A percentile compares a stretch with the other conserved stretches of the same genome.
Evolutionary conservation across 1,140 invertebrate species (phyloP).

Genomic region (Drosophila bocqueti): DNA sequence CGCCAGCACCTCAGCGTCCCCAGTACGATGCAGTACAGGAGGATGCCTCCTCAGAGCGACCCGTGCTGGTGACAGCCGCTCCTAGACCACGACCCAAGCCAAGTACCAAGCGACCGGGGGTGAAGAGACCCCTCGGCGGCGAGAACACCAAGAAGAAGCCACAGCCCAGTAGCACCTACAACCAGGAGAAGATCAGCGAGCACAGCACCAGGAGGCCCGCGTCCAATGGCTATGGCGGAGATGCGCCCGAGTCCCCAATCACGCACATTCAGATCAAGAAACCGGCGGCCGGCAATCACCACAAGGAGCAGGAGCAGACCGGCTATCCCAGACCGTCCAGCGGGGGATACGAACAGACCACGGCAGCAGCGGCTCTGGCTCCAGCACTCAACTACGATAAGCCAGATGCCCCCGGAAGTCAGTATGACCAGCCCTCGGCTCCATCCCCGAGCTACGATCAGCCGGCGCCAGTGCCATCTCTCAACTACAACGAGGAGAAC

Average conservation of each 20-base stretch:
- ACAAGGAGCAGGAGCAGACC: constrained; percentile 37
- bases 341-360: constrained; percentile 30
- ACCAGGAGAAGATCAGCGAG: constrained; percentile 26
- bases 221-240: constrained; percentile 18
- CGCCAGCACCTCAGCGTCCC: constrained; percentile 46
- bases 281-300: constrained; percentile 28
- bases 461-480: constrained; percentile 27
- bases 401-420: constrained; percentile 28
- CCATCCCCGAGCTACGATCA: constrained; percentile 50
- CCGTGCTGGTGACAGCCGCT: constrained; percentile 60
- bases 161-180: constrained; percentile 32
- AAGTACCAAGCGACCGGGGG: constrained; percentile 44
- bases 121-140: constrained; percentile 36
- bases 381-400: constrained; percentile 46
- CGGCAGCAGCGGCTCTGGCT: constrained; percentile 10
- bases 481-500: constrained; percentile 48
- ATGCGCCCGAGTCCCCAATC: constrained; percentile 49
- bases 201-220: constrained; percentile 37
- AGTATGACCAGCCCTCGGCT: constrained; percentile 27
- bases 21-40: constrained; percentile 47
- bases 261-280: constrained; percentile 65
- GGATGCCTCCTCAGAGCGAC: constrained; percentile 57
- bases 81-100: constrained; percentile 66
- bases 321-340: constrained; percentile 23
- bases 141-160: constrained; percentile 52